Evolutionary conservation across 2,888 invertebrate genomes (phyloP).

Genomic region (Eupeodes luniger): DNA sequence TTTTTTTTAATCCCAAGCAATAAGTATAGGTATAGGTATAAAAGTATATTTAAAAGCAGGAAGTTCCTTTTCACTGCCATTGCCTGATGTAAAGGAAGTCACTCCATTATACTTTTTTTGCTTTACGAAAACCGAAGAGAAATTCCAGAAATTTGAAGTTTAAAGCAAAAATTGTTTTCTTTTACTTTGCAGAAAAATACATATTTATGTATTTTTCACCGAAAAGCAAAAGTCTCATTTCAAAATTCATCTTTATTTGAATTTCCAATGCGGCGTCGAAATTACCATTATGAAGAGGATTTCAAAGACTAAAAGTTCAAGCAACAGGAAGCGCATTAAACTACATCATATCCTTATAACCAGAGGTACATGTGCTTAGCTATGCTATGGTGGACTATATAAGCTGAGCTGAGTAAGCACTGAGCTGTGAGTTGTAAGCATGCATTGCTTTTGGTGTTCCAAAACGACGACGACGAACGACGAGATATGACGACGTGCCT

Average conservation of each 20-base stretch:
- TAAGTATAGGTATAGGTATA: too few species aligned
- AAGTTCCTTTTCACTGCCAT: not conserved
- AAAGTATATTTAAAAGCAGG: not conserved
- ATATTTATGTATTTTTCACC: not conserved
- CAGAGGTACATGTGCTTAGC: not conserved
- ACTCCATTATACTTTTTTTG: not conserved
- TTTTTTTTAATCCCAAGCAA: too few species aligned
- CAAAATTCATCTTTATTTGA: conserved; percentile 5
- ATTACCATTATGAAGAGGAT: not conserved
- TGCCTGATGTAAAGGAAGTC: not conserved
- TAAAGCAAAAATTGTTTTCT: not conserved
- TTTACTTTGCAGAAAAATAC: not conserved
- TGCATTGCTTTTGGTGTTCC: not conserved
- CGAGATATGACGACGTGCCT: not conserved
- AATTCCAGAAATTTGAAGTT: not conserved
- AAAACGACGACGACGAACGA: too few species aligned
- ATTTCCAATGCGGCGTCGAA: conserved; percentile 1
- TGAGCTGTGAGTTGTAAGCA: not conserved
- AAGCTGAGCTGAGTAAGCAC: too few species aligned
- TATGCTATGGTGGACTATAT: not conserved
- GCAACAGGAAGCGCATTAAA: conserved; percentile 17
- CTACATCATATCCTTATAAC: not conserved
- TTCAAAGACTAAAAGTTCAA: not conserved
- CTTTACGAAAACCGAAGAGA: not conserved
- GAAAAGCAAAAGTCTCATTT: not conserved